Evolutionary conservation across 2,113 vertebrate species (phyloP).

Genomic region (Anoura caudifer): DNA sequence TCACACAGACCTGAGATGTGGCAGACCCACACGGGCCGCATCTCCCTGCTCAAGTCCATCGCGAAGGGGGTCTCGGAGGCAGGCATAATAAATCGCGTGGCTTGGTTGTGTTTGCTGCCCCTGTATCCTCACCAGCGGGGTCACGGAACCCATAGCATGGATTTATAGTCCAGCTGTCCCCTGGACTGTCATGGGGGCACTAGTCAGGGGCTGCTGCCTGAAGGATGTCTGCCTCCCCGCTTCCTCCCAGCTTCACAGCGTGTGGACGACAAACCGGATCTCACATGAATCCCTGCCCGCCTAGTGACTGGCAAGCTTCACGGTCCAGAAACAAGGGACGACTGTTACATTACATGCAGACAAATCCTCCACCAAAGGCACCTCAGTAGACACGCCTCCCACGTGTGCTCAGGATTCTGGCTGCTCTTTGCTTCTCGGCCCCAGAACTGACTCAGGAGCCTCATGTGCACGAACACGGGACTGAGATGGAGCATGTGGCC

Average conservation of each 20-base stretch:
- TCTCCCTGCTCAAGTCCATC: not conserved
- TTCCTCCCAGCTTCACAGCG: not conserved
- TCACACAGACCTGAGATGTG: not conserved
- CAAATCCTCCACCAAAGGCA: not conserved
- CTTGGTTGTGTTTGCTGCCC: not conserved
- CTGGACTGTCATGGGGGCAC: not conserved
- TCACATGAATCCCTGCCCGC: not conserved
- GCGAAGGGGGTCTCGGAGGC: not conserved
- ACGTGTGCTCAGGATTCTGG: not conserved
- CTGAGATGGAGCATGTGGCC: not conserved
- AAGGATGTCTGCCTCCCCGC: not conserved
- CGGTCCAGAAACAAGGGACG: not conserved
- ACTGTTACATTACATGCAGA: not conserved
- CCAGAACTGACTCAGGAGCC: not conserved
- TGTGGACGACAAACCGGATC: not conserved
- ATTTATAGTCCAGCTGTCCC: not conserved
- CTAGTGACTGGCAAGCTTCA: not conserved
- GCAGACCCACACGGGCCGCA: not conserved
- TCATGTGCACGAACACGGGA: not conserved
- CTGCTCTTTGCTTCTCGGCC: not conserved
- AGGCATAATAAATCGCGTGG: not conserved
- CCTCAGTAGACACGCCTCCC: not conserved
- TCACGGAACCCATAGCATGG: accelerated
- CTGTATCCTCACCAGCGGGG: not conserved
- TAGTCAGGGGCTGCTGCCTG: not conserved